These are phyloP conservation scores for Neopipo cinnamomea DNA, from an alignment of 2,113 vertebrate species.

Conservation along the genomic window DNA sequence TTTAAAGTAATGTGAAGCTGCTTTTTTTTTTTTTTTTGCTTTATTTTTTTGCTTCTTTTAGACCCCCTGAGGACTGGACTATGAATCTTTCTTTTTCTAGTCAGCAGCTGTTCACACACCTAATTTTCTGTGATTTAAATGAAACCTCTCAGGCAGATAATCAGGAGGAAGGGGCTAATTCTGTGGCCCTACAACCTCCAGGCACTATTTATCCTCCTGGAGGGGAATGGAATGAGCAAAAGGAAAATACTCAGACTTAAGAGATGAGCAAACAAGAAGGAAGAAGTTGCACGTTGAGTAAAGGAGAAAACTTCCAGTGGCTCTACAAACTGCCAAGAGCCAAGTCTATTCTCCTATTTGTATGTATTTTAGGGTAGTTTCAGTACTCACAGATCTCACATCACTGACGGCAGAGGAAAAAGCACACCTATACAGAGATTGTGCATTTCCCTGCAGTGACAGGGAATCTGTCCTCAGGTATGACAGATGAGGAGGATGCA, in stretches of 20 bases:
- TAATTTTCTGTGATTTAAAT: neutral
- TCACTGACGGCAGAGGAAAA: neutral
- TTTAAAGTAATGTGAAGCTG: neutral
- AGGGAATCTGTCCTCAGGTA: neutral
- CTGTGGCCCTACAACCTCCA: neutral
- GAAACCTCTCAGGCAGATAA: neutral
- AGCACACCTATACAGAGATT: fast-evolving
- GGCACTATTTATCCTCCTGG: neutral
- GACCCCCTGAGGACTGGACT: neutral
- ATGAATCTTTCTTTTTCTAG: neutral
- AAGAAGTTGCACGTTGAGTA: neutral
- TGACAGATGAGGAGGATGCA: fast-evolving
- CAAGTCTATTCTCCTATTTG: neutral
- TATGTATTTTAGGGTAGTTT: neutral
- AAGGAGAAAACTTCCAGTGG: neutral
- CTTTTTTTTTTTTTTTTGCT: fast-evolving
- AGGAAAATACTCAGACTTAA: neutral
- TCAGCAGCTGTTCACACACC: neutral
- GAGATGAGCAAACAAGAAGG: neutral
- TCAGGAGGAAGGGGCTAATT: neutral
- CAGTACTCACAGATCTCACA: neutral
- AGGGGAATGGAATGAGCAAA: neutral
- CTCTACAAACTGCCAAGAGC: neutral
- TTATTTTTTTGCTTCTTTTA: too few relatives aligned
- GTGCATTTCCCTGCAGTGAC: neutral